Evolutionary conservation across 2,113 vertebrate species (phyloP).

Genomic region (Rhodinocichla rosea): DNA sequence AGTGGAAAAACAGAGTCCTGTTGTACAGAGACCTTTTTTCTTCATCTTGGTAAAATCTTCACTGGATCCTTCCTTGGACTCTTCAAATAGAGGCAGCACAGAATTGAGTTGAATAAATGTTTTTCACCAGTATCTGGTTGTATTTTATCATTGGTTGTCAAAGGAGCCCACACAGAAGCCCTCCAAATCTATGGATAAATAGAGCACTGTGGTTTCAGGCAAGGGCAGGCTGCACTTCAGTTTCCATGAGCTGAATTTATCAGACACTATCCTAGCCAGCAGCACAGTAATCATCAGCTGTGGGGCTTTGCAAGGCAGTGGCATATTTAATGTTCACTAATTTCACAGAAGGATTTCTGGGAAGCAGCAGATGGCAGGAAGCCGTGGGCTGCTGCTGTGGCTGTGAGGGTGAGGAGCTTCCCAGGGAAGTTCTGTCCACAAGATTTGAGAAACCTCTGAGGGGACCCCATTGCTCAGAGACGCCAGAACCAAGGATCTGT

Average conservation of each 20-base stretch:
- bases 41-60: background rate
- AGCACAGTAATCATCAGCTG: background rate
- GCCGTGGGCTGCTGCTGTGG: background rate
- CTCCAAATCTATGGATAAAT: background rate
- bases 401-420: background rate
- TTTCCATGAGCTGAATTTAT: background rate
- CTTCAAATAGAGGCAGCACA: background rate
- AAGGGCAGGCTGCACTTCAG: background rate
- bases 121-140: background rate
- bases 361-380: background rate
- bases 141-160: background rate
- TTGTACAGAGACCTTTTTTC: background rate
- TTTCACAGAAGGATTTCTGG: background rate
- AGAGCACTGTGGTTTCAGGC: background rate
- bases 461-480: background rate
- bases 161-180: background rate
- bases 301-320: background rate
- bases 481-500: background rate
- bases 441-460: rapidly evolving
- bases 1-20: background rate
- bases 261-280: background rate
- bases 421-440: background rate
- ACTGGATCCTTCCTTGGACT: background rate
- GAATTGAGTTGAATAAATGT: background rate
- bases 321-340: background rate